A percentile compares a stretch with the other conserved stretches of the same genome.
phyloP scores from a whole-genome alignment of 1,140 invertebrate species.

The Drosophila kikkawai region DNA sequence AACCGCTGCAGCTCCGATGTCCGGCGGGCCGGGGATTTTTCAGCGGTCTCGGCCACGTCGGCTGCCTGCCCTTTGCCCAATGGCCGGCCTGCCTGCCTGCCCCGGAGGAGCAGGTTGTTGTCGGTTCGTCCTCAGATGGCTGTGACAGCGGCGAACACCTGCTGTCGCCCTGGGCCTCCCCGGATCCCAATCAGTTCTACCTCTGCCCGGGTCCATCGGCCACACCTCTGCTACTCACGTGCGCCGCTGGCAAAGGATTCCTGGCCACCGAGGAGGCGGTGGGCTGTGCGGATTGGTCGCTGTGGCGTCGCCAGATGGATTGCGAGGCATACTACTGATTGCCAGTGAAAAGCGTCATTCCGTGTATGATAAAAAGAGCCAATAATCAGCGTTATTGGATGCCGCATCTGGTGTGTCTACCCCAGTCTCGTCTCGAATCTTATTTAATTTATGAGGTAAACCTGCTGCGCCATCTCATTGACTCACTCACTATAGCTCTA shows the following conservation, averaged over 20 bases:
- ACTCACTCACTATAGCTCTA: slow-evolving; percentile 19
- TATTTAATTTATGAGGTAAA: slow-evolving; percentile 35
- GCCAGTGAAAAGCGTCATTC: not conserved
- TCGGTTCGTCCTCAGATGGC: slow-evolving; percentile 24
- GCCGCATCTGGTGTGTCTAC: not conserved
- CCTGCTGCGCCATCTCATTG: slow-evolving; percentile 12
- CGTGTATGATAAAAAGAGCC: slow-evolving; percentile 11
- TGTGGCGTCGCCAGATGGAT: slow-evolving; percentile 73
- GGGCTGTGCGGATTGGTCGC: slow-evolving; percentile 74
- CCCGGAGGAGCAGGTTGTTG: slow-evolving; percentile 19
- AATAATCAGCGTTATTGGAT: slow-evolving; percentile 32
- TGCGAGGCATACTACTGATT: slow-evolving; percentile 71
- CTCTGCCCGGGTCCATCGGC: slow-evolving; percentile 61
- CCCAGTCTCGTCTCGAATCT: slow-evolving; percentile 33
- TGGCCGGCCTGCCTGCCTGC: slow-evolving; percentile 74
- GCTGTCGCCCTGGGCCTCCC: slow-evolving; percentile 62
- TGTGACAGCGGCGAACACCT: slow-evolving; percentile 37
- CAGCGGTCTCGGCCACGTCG: slow-evolving; percentile 69
- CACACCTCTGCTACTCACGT: slow-evolving; percentile 62
- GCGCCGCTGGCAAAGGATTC: slow-evolving; percentile 67
- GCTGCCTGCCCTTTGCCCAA: slow-evolving; percentile 69
- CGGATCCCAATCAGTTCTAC: slow-evolving; percentile 77
- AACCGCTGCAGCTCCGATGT: slow-evolving; percentile 66
- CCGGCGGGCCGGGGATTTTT: slow-evolving; percentile 79
- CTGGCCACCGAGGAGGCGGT: slow-evolving; percentile 55